A percentile compares a stretch with the other conserved stretches of the same genome.
Evolutionary conservation across 1,140 invertebrate species (phyloP).

Genomic region (Drosophila nebulosa): DNA sequence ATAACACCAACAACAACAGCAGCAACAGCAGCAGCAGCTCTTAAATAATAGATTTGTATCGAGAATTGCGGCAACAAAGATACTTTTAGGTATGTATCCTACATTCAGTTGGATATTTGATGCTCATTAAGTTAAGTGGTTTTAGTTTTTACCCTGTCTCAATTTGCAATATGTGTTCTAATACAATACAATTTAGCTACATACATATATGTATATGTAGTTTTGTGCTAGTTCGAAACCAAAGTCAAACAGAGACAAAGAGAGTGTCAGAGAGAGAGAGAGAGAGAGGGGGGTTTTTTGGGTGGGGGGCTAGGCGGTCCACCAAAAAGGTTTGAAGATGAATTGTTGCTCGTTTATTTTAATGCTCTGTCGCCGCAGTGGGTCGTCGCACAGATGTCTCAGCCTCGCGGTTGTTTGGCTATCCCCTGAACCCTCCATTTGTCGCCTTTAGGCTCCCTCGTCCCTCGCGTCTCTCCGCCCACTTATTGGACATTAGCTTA

Average conservation of each 20-base stretch:
- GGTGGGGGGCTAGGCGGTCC: slow-evolving; percentile 60
- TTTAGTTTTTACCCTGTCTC: slow-evolving; percentile 56
- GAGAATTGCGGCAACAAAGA: slow-evolving; percentile 68
- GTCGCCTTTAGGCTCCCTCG: background rate
- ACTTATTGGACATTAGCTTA: slow-evolving; percentile 65
- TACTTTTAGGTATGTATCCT: slow-evolving; percentile 10
- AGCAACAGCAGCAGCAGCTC: slow-evolving; percentile 42
- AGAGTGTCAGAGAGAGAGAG: background rate
- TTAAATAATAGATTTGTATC: slow-evolving; percentile 79
- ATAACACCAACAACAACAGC: too few species aligned
- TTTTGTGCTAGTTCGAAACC: slow-evolving; percentile 3
- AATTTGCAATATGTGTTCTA: slow-evolving; percentile 56
- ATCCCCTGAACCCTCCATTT: background rate
- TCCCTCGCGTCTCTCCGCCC: background rate
- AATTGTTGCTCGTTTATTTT: slow-evolving; percentile 79
- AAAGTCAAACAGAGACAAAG: background rate
- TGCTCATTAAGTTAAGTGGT: slow-evolving; percentile 79
- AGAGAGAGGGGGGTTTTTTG: background rate
- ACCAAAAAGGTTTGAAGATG: slow-evolving; percentile 73
- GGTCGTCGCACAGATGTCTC: slow-evolving; percentile 66
- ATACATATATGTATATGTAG: background rate
- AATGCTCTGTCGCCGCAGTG: slow-evolving; percentile 78
- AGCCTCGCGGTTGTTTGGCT: background rate
- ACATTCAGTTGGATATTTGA: slow-evolving; percentile 61
- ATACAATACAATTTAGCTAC: background rate